phyloP scores from a whole-genome alignment of 2,797 vertebrate species.

The Coluber constrictor region DNA sequence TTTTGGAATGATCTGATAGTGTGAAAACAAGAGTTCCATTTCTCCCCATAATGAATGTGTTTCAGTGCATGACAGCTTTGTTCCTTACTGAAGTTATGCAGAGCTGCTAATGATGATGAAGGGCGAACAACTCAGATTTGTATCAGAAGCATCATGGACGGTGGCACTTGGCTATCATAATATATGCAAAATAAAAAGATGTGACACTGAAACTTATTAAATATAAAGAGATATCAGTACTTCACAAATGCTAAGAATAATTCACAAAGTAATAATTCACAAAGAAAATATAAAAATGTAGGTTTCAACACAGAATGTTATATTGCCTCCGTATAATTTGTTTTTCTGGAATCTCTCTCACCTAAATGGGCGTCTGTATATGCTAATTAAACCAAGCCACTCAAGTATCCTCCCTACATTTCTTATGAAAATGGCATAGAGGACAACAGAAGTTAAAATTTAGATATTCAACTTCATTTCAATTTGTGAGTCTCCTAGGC shows the following conservation, averaged over 20 bases:
- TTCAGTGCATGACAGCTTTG: slow-evolving; percentile 33
- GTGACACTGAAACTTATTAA: slow-evolving; percentile 26
- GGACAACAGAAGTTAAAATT: neutral
- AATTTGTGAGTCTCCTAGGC: neutral
- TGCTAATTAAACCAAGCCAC: neutral
- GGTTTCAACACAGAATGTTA: slow-evolving; percentile 12
- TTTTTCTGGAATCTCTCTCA: neutral
- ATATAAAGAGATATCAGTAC: neutral
- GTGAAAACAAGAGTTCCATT: slow-evolving; percentile 38
- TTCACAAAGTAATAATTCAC: neutral
- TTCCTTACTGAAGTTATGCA: slow-evolving; percentile 43
- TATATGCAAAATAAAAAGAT: slow-evolving; percentile 31
- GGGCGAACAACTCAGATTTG: slow-evolving; percentile 26
- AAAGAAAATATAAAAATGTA: slow-evolving; percentile 13
- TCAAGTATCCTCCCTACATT: neutral
- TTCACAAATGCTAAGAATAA: slow-evolving; percentile 13
- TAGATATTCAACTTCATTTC: neutral
- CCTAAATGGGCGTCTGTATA: neutral
- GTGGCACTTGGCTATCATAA: slow-evolving; percentile 1
- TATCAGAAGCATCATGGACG: slow-evolving; percentile 43
- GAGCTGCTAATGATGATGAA: slow-evolving; percentile 45
- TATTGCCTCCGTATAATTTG: neutral
- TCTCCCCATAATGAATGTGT: slow-evolving; percentile 40
- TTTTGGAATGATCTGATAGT: slow-evolving; percentile 36
- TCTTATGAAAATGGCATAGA: neutral